Base-by-base conservation (phyloP, 1,140 invertebrate species). In the Zaprionus camerounensis region DNA sequence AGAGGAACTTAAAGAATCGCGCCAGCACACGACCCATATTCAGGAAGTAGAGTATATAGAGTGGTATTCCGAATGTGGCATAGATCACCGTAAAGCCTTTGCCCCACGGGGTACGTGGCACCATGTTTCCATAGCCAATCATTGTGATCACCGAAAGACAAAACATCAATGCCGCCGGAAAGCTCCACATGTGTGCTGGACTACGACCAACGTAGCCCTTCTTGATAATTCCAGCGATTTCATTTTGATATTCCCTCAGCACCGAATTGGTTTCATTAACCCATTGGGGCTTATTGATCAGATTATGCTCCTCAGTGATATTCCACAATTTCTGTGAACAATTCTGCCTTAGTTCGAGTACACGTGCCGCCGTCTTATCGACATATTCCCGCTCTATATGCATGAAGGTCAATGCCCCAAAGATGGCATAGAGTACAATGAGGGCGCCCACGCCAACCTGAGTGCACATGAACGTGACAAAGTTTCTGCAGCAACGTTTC, bases 91-190 rank as follows among this genome's bases (percentile, higher is more conserved):
- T 99, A 13, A 96, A 95, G 24, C 97, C 95, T 93, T 99, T 98
- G 2, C 98, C 98, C 96, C 96, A 97, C 1, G 95, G 94, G 0
- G 98, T 99, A 84, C 96, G 96, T 0, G 98, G 98, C 5, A 98
- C 96, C 86, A 99, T 95, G 93, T 99, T 98, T 0, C 98, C 98
- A 93, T 99, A 99, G 1, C 98, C 98, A 77, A 98, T 97, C 97
- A 98, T 98, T 4, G 97, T 98, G 84, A 98, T 97, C 1, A 98
- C 95, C 17, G 97, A 97, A 1, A 98, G 92, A 28, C 96, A 97
- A 86, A 96, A 98, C 97, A 98, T 98, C 3, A 98, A 92, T 0
- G 97, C 96, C 0, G 96, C 96, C 0, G 97, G 96, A 77, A 97
- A 97, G 0, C 96, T 96, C 97, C 97, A 98, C 51, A 96, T 94